phyloP scores from a whole-genome alignment of 2,113 vertebrate genomes.

The Chloropsis cyanopogon region DNA sequence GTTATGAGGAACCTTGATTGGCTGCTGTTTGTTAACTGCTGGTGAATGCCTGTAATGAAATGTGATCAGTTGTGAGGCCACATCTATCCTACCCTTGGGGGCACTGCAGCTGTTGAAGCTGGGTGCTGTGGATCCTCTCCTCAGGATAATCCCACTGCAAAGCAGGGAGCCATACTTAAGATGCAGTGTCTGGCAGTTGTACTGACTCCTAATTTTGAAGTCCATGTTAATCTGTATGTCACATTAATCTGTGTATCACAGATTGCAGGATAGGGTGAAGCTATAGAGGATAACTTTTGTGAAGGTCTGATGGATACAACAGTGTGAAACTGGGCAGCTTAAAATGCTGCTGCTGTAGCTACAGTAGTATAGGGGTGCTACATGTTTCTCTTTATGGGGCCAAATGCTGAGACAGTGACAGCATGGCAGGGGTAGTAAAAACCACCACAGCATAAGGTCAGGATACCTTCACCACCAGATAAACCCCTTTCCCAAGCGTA shows the following conservation, averaged over 20 bases:
- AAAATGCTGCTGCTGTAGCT: background rate
- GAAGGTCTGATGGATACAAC: background rate
- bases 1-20: background rate
- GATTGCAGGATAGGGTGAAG: background rate
- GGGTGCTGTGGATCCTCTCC: background rate
- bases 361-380: background rate
- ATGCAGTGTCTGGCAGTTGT: too few species aligned
- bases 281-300: background rate
- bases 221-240: background rate
- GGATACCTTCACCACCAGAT: background rate
- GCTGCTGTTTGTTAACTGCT: background rate
- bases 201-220: background rate
- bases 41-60: background rate
- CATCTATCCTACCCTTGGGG: rapidly evolving
- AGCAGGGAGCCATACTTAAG: background rate
- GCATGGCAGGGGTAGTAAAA: background rate
- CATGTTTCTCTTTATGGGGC: background rate
- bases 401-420: background rate
- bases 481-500: rapidly evolving
- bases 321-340: background rate
- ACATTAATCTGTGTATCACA: too few species aligned
- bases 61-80: background rate
- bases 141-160: background rate
- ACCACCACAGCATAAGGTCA: background rate
- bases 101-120: background rate